These are phyloP conservation scores for Xyrichtys novacula DNA, from an alignment of 2,797 vertebrate species.

Conservation along the genomic window DNA sequence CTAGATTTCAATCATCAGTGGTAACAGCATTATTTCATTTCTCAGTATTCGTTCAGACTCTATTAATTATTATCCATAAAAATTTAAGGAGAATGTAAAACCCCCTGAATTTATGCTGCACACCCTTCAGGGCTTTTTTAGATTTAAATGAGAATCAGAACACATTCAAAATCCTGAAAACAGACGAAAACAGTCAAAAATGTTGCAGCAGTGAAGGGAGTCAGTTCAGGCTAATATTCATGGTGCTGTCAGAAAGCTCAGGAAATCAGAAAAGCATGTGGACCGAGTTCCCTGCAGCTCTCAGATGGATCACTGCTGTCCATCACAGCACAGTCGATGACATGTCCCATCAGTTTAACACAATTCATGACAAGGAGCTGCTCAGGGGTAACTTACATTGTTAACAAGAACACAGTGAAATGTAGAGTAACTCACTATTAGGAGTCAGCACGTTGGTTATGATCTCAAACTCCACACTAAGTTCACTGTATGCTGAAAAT, in stretches of 20 bases:
- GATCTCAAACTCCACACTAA: not conserved
- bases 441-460: not conserved
- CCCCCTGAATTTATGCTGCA: not conserved
- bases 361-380: conserved; percentile 61
- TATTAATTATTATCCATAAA: too few species aligned
- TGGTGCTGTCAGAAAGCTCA: conserved; percentile 68
- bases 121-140: conserved; percentile 2
- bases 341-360: conserved; percentile 65
- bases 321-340: conserved; percentile 65
- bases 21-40: too few species aligned
- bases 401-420: conserved; percentile 4
- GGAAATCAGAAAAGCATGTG: conserved; percentile 74
- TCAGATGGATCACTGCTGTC: conserved; percentile 62
- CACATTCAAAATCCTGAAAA: conserved; percentile 28
- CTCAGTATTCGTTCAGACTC: too few species aligned
- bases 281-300: conserved; percentile 64
- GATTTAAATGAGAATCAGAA: conserved; percentile 7
- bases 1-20: too few species aligned
- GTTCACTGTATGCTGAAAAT: too few species aligned
- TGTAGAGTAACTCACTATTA: not conserved
- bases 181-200: not conserved
- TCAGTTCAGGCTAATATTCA: conserved; percentile 64
- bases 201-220: conserved; percentile 37
- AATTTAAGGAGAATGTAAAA: too few species aligned
- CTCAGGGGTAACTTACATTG: conserved; percentile 43